A percentile compares a stretch with the other conserved stretches of the same genome.
These are phyloP conservation scores for Papilio polyxenes DNA, from an alignment of 1,140 invertebrate genomes.

Conservation along the genomic window DNA sequence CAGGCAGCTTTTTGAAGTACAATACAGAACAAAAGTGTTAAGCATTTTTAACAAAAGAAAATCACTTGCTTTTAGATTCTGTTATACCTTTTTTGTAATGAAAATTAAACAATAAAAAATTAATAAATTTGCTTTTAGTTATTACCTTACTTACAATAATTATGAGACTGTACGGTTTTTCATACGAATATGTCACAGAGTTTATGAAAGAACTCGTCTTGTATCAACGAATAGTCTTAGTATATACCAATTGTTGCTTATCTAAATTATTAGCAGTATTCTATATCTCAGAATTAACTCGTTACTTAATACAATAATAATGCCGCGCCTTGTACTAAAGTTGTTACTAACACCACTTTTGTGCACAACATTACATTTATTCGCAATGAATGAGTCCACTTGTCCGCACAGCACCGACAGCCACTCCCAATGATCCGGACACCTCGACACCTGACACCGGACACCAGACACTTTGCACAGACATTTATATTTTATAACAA, in stretches of 20 bases:
- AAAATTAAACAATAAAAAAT: too few relatives aligned
- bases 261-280: too few relatives aligned
- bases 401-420: neutral
- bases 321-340: neutral
- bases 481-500: constrained; percentile 21
- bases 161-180: too few relatives aligned
- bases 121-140: too few relatives aligned
- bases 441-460: constrained; percentile 4
- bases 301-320: too few relatives aligned
- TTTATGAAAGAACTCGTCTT: too few relatives aligned
- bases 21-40: constrained; percentile 19
- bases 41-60: neutral
- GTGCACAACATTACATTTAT: neutral
- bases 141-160: too few relatives aligned
- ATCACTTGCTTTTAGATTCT: neutral
- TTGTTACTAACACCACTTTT: neutral
- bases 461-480: constrained; percentile 7
- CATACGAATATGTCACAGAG: too few relatives aligned
- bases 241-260: too few relatives aligned
- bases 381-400: constrained; percentile 12
- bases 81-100: too few relatives aligned
- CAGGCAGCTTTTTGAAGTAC: constrained; percentile 42
- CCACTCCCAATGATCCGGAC: neutral
- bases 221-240: too few relatives aligned
- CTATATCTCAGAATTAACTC: too few relatives aligned